A percentile compares a stretch with the other conserved stretches of the same genome.
These are phyloP conservation scores for Rhabdomys dilectus DNA, from an alignment of 2,113 vertebrate species.

Conservation along the genomic window DNA sequence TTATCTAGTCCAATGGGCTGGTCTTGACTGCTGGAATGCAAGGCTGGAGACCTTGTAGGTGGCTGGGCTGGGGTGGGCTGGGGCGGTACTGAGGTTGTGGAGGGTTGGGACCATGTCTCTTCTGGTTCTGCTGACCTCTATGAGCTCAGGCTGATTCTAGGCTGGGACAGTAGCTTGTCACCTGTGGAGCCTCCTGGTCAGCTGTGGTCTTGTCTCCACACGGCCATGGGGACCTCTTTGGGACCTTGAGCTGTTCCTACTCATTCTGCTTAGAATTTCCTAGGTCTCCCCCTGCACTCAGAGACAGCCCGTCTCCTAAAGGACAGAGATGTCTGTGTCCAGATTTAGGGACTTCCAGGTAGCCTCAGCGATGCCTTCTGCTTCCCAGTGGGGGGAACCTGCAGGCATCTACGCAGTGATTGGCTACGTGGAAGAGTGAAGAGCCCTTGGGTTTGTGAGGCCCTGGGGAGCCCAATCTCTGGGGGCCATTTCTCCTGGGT, in stretches of 20 bases:
- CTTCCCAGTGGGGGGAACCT: not conserved
- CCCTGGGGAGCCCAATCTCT: not conserved
- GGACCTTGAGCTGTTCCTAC: not conserved
- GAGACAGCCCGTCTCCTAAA: not conserved
- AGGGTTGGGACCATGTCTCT: not conserved
- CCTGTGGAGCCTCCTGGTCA: too few relatives aligned
- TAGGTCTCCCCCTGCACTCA: rapidly evolving
- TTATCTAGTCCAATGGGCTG: not conserved
- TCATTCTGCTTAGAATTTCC: not conserved
- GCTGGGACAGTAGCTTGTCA: not conserved
- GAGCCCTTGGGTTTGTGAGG: not conserved
- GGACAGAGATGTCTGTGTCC: rapidly evolving
- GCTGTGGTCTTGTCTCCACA: not conserved
- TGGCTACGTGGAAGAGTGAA: not conserved
- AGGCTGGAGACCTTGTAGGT: not conserved
- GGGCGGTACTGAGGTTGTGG: not conserved
- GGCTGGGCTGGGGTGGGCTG: not conserved
- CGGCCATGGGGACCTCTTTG: not conserved
- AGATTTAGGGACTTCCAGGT: not conserved
- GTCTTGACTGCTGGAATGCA: not conserved
- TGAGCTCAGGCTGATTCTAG: rapidly evolving
- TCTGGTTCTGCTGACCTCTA: not conserved
- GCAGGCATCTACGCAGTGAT: rapidly evolving
- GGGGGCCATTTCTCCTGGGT: not conserved
- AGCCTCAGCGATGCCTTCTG: too few relatives aligned